Evolutionary conservation across 1,140 invertebrate genomes (phyloP), one percentile per base, ranked within the genome.

Genomic region (Cardiocondyla obscurior): DNA sequence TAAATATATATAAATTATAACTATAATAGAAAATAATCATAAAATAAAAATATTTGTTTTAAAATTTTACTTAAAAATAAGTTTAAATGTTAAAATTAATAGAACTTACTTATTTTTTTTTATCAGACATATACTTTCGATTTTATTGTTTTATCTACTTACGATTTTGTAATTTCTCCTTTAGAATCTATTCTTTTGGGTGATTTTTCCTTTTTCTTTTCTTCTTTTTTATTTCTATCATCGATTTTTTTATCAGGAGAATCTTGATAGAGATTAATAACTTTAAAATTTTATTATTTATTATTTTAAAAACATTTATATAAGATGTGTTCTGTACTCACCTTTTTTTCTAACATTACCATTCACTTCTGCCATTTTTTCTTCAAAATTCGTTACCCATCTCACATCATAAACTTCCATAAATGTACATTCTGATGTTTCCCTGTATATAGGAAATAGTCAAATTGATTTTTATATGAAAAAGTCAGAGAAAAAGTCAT

Each of bases 351-450:
- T 46, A 33, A 82, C 72, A 85, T 79, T 89, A 64, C 87, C 87
- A 65, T 67, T 62, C 33, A 91, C 86, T 89, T 94, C 94, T 28
- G 90, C 90, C 91, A 94, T 91, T 89, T 94, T 94, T 65, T 94
- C 93, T 70, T 94, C 93, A 86, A 94, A 94, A 91, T 94, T 92
- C 46, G 93, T 94, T 74, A 94, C 93, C 93, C 93, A 94, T 91
- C 91, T 89, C 85, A 93, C 90, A 93, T 94, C 94, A 81, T 94
- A 94, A 92, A 93, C 91, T 84, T 94, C 94, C 93, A 94, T 94
- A 91, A 94, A 94, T 22, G 93, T 94, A 92, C 93, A 92, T 58
- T 94, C 93, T 55, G 92, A 88, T 73, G 93, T 94, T 94, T 94
- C 94, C 90, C 94, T 94, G 88, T 85, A 92, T 87, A 89, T 89